Base-by-base conservation (phyloP, 2,888 invertebrate genomes). In the Cephus nigrinus region DNA sequence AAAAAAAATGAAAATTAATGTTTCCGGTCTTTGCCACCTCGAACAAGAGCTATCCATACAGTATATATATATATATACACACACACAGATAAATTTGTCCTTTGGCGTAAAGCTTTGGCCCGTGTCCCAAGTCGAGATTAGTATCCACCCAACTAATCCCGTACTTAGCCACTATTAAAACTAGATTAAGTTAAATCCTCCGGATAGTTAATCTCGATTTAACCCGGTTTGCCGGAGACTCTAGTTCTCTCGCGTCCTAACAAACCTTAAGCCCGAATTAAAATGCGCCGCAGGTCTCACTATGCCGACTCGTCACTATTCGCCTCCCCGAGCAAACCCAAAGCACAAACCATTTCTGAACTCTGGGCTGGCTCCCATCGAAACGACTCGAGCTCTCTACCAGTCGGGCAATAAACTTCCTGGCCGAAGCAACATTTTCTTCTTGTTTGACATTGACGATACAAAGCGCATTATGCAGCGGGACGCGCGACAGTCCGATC, bases 401-500 rank as follows among this genome's bases (percentile, higher is more conserved):
- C 9, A 9, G 23, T 23, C 55, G 55, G 23, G 55, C 23, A 2
- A 55, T 55, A 55, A 23, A 55, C 55, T 55, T 55, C 55, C 55
- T 55, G 55, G 9, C 23, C 55, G 23, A 9, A 55, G 55, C 55
- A 55, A 55, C 55, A 55, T 55, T 55, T 55, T 55, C 55, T 55
- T 55, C 55, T 55, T 55, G 55, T 23, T 55, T 55, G 55, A 55
- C 55, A 23, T 55, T 75, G 83, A 84, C 81, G 85, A 83, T 88
- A 88, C 89, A 88, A 88, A 88, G 89, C 84, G 86, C 85, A 88
- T 89, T 89, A 89, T 85, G 68, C 82, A 55, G 55, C 0, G 55
- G 23, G 55, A 55, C 55, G 23, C 55, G 55, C 55, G 23, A 23
- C 55, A 55, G 55, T 55, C 55, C 55, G 55, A 55, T 23, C 55